These are phyloP conservation scores for Macropodus opercularis DNA, from an alignment of 2,797 vertebrate species.

Conservation along the genomic window DNA sequence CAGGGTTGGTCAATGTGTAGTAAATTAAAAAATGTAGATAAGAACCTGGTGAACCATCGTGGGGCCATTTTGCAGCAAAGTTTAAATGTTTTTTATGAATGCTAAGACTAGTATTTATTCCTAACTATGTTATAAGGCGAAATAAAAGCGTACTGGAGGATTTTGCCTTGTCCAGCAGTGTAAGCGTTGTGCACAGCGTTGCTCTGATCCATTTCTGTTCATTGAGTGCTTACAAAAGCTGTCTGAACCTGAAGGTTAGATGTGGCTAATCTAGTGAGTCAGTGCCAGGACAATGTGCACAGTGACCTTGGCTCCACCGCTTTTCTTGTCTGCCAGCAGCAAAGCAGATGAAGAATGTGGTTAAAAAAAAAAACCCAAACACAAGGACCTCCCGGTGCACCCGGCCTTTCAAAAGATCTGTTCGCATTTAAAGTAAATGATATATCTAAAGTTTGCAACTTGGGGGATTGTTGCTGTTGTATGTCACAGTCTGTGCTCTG, in stretches of 20 bases:
- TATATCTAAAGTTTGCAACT: background rate
- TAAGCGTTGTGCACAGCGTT: background rate
- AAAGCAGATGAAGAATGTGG: background rate
- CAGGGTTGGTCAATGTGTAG: too few species aligned
- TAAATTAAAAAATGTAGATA: too few species aligned
- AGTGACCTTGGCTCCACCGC: slow-evolving; percentile 21
- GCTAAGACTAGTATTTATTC: slow-evolving; percentile 2
- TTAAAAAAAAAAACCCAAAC: too few species aligned
- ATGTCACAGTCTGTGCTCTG: slow-evolving; percentile 1
- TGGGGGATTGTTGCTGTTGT: slow-evolving; percentile 20
- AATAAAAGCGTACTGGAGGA: background rate
- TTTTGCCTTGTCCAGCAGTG: background rate
- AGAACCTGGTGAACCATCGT: too few species aligned
- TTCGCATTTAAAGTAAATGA: slow-evolving; percentile 13
- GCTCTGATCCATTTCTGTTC: slow-evolving; percentile 15
- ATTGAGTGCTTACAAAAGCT: slow-evolving; percentile 2
- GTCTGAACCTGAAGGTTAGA: slow-evolving; percentile 22
- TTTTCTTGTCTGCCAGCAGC: background rate
- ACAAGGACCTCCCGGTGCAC: slow-evolving; percentile 9
- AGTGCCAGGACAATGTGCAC: slow-evolving; percentile 13
- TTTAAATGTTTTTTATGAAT: slow-evolving; percentile 14
- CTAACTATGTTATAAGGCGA: background rate
- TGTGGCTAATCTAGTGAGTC: slow-evolving; percentile 14
- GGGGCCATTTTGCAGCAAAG: too few species aligned
- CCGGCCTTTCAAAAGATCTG: slow-evolving; percentile 8